Conservation (phyloP, 1,140 invertebrate species). For the Ectropis grisescens region DNA sequence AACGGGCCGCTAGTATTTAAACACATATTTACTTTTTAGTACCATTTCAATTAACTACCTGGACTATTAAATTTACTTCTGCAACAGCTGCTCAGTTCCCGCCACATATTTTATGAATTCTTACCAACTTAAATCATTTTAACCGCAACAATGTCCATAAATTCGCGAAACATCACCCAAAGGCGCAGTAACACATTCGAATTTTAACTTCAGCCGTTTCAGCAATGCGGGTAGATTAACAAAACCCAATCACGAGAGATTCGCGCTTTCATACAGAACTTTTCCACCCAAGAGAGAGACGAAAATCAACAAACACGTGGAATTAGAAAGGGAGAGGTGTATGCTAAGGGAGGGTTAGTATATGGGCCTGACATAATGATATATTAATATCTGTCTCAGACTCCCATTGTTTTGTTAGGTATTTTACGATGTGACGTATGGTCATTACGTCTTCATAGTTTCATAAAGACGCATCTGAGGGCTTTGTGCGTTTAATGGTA, state of each 20-base stretch:
- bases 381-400: conserved; percentile 69
- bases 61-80: too few relatives aligned
- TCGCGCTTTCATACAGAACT: conserved; percentile 48
- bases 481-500: conserved; percentile 57
- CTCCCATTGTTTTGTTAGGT: conserved; percentile 63
- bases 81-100: too few relatives aligned
- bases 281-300: conserved; percentile 36
- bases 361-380: conserved; percentile 71
- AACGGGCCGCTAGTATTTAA: too few relatives aligned
- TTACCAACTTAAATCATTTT: too few relatives aligned
- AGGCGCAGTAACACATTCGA: conserved; percentile 49
- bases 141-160: too few relatives aligned
- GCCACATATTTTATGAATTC: too few relatives aligned
- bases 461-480: conserved; percentile 56
- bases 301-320: neutral
- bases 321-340: conserved; percentile 17
- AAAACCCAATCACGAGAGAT: conserved; percentile 59
- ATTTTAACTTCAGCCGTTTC: conserved; percentile 50
- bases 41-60: too few relatives aligned
- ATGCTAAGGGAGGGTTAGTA: conserved; percentile 40
- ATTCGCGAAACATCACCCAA: conserved; percentile 25
- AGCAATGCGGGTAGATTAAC: conserved; percentile 39
- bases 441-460: conserved; percentile 68
- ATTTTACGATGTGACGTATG: conserved; percentile 65
- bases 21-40: too few relatives aligned